Conservation (phyloP, 2,113 vertebrate species). For the Okapia johnstoni region DNA sequence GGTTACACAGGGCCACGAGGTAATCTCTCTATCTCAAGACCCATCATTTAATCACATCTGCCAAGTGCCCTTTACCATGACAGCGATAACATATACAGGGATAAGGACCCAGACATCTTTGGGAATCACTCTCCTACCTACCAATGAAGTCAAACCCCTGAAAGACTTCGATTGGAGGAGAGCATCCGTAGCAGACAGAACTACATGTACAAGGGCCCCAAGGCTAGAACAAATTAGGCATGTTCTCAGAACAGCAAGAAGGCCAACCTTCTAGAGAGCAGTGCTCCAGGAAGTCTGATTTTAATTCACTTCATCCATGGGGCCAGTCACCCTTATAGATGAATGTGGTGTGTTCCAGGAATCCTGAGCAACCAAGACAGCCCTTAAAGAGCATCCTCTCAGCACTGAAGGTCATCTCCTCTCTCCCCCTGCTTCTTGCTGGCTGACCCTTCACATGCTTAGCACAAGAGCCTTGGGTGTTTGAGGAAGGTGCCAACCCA, state of each 20-base stretch:
- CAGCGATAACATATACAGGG: background rate
- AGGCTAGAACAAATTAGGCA: background rate
- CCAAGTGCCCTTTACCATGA: background rate
- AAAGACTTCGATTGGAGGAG: background rate
- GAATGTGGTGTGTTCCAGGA: background rate
- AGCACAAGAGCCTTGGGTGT: background rate
- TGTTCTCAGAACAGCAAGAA: background rate
- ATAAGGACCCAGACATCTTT: background rate
- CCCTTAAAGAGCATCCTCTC: background rate
- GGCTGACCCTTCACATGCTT: background rate
- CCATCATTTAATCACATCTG: background rate
- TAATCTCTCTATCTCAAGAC: background rate
- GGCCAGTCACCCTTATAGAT: background rate
- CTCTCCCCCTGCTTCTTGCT: background rate
- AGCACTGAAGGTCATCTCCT: background rate
- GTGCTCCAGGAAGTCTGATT: background rate
- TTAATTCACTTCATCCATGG: background rate
- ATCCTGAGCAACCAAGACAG: background rate
- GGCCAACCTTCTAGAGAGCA: background rate
- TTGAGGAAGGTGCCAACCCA: background rate
- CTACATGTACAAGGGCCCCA: background rate
- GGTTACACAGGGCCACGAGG: background rate
- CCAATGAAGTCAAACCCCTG: background rate
- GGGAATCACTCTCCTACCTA: background rate
- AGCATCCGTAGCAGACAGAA: background rate